Base-by-base conservation (phyloP, 2,888 invertebrate species). In the Cerastoderma edule region DNA sequence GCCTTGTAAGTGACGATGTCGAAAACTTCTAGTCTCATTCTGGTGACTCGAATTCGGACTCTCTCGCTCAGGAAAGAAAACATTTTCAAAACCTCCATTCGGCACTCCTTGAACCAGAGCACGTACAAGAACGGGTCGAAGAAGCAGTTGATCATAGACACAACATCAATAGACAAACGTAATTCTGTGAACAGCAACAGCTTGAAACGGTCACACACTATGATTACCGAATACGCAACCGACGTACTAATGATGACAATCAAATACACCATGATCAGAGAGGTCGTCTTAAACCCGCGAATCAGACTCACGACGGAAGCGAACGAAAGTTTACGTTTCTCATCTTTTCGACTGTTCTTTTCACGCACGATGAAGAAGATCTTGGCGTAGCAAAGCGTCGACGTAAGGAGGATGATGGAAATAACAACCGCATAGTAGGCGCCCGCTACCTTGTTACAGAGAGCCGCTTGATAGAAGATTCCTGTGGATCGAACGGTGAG, bases 61-160 rank as follows among this genome's bases (percentile, higher is more conserved):
- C 44, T 39, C 10, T 8, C 53, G 46, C 39, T 66, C 10, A 54
- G 48, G 22, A 13, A 16, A 1, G 56, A 30, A 13, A 72, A 16
- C n/a, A 72, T 65, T 35, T 66, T 72, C 33, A 72, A n/a, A 8
- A 44, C 46, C 57, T 72, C 72, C 22, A 72, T 46, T n/a, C 54
- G 56, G 33, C 72, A 57, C 46, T 72, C 72, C 33, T 48, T 30
- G 35, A 72, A 72, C 67, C 67, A 67, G 5, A 72, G 66, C 24
- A 72, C 72, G 22, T 72, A 72, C 27, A 56, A 57, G 2, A 46
- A 50, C 2, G 72, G 66, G 22, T 72, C 72, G 6, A 67, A n/a
- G 5, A 72, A 24, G 13, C 66, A 48, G 33, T 67, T 66, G 24
- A 57, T 28, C 10, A 67, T 22, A 13, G 72, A 32, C 0, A 72